Base-by-base conservation (phyloP, 2,113 vertebrate genomes). In the Bambusicola thoracicus region DNA sequence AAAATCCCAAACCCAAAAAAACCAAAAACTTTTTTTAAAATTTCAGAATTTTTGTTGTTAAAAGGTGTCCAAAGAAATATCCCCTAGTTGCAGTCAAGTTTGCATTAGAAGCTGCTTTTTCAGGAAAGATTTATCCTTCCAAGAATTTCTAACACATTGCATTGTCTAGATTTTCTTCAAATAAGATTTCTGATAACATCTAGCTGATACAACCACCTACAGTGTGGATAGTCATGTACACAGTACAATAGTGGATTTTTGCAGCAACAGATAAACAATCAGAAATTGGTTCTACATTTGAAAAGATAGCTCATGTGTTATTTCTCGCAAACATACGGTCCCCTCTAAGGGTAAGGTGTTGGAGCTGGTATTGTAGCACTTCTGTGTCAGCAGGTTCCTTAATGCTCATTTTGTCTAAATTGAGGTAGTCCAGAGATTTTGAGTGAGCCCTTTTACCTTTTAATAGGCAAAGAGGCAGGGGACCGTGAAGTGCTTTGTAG, bases 341-440 rank as follows among this genome's bases (percentile, higher is more conserved):
- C 56, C 98, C 99, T 61, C 99, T 97, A 81, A 99, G 97, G 17
- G 98, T 99, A 55, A 99, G 98, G 93, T 99, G 99, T 62, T 99
- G 99, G 69, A 99, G 98, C 93, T 99, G 99, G 96, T 99, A 98
- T 93, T 99, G 99, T 56, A 99, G 97, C 93, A 99, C 97, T 93
- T 99, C 99, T 2, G 99, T 99, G 97, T 99, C 99, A 41, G 98
- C 98, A n/a, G 99, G 98, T 97, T 99, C 99, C 96, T 98, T 98
- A 94, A 98, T 97, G 82, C 81, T 98, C 98, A 99, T 99, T 98
- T 99, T 99, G 98, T 99, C 99, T 97, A 99, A 98, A 95, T 99
- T 99, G 97, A 99, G 99, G 98, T 99, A 99, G 98, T 99, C 99
- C 97, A 99, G 97, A 30, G 99, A 99, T 98, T 99, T 99, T 22